Conservation (phyloP, 2,113 vertebrate genomes). For the Callospermophilus lateralis region DNA sequence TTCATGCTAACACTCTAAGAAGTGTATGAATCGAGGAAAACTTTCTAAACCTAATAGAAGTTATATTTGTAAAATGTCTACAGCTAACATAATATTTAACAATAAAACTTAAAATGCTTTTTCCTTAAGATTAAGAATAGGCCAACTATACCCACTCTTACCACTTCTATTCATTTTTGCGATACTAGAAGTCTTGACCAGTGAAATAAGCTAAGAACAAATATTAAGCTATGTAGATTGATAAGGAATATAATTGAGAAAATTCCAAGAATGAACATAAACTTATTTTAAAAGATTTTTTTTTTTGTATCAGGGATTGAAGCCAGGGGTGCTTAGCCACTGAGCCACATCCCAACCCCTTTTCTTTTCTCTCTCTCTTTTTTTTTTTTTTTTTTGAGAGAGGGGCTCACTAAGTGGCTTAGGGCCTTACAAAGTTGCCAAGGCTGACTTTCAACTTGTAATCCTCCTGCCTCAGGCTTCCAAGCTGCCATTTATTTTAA, state of each 20-base stretch:
- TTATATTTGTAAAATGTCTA: background rate
- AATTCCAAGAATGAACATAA: background rate
- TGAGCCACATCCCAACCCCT: no score
- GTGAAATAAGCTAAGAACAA: background rate
- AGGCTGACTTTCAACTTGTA: no score
- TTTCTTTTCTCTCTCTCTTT: no score
- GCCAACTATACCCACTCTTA: background rate
- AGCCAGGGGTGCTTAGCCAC: no score
- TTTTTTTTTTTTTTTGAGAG: no score
- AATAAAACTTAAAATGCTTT: background rate
- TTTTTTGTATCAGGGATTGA: no score
- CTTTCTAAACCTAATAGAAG: background rate
- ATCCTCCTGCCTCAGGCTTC: no score
- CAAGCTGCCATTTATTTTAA: no score
- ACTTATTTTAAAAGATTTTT: background rate
- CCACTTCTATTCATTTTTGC: background rate
- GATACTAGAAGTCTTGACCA: background rate
- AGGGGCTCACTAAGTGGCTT: no score
- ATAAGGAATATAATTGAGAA: background rate
- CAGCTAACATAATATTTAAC: background rate
- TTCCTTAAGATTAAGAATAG: background rate
- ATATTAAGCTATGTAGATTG: background rate
- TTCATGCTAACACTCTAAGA: background rate
- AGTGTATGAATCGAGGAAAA: background rate
- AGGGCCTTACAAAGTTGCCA: no score